A percentile compares a stretch with the other conserved stretches of the same genome.
Evolutionary conservation across 1,140 invertebrate species (phyloP).

Genomic region (Nasonia vitripennis): DNA sequence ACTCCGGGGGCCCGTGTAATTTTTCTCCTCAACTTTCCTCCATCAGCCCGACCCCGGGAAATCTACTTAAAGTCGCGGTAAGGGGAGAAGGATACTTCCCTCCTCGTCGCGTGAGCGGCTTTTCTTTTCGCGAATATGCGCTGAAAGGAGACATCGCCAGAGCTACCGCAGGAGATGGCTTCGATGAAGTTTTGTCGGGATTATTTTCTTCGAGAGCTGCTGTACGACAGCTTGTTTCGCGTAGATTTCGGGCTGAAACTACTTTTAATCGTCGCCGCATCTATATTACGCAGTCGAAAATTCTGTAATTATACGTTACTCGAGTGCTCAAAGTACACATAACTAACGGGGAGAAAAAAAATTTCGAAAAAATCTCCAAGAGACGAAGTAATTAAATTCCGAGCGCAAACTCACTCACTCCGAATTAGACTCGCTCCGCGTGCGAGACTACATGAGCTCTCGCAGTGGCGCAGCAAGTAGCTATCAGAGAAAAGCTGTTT

Average conservation of each 20-base stretch:
- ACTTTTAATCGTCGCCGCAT: too few relatives aligned
- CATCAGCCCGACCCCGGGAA: not conserved
- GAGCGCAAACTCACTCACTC: not conserved
- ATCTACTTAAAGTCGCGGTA: constrained; percentile 21
- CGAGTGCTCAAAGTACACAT: too few relatives aligned
- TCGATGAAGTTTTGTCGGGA: not conserved
- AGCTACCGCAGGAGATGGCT: not conserved
- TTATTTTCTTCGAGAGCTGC: not conserved
- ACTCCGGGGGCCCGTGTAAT: not conserved
- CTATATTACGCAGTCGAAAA: too few relatives aligned
- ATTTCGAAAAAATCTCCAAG: too few relatives aligned
- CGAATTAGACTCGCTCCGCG: not conserved
- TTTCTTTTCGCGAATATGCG: not conserved
- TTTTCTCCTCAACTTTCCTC: not conserved
- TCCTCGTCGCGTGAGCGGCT: not conserved
- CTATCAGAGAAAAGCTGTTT: not conserved
- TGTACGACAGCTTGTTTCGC: not conserved
- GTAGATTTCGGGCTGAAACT: too few relatives aligned
- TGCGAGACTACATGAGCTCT: too few relatives aligned
- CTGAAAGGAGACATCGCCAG: not conserved
- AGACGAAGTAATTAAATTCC: not conserved
- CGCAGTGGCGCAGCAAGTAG: not conserved
- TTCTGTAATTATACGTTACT: too few relatives aligned
- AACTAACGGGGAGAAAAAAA: too few relatives aligned
- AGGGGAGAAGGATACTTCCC: not conserved